These are phyloP conservation scores for Coptodon rendalli DNA, from an alignment of 2,113 vertebrate species.

Conservation along the genomic window DNA sequence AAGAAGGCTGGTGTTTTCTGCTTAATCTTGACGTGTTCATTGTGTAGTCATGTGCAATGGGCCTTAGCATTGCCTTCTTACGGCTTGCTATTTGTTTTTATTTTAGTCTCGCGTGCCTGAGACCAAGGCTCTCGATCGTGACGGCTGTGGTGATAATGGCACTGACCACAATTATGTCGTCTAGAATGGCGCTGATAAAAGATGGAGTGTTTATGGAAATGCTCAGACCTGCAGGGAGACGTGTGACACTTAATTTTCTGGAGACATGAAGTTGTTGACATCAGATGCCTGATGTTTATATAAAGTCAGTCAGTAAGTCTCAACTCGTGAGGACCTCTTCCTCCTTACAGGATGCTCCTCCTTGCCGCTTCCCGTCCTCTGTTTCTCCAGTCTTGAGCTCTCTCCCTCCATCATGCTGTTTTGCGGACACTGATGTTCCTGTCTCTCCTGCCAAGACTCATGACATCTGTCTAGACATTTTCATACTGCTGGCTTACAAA, in stretches of 20 bases:
- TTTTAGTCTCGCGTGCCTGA: neutral
- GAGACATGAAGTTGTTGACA: constrained; percentile 29
- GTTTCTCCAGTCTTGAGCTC: neutral
- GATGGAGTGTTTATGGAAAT: constrained; percentile 29
- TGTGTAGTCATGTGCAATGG: constrained; percentile 23
- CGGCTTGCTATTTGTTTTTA: neutral
- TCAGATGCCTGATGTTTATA: constrained; percentile 12
- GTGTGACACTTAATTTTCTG: constrained; percentile 44
- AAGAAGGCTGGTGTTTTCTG: neutral
- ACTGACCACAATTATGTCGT: neutral
- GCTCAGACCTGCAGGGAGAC: constrained; percentile 13
- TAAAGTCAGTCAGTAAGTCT: neutral
- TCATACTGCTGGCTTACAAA: constrained; percentile 7
- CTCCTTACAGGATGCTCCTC: neutral
- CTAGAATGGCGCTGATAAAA: constrained; percentile 22
- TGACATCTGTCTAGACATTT: constrained; percentile 32
- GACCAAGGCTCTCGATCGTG: neutral
- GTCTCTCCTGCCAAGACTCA: constrained; percentile 18
- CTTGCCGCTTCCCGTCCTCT: neutral
- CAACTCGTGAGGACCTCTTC: constrained; percentile 3
- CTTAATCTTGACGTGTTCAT: constrained; percentile 21
- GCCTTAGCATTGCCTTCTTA: neutral
- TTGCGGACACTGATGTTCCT: constrained; percentile 19
- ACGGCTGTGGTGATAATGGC: neutral
- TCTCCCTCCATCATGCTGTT: constrained; percentile 14